phyloP scores from a whole-genome alignment of 2,888 invertebrate species.

The Leptarthrus brevirostris region DNA sequence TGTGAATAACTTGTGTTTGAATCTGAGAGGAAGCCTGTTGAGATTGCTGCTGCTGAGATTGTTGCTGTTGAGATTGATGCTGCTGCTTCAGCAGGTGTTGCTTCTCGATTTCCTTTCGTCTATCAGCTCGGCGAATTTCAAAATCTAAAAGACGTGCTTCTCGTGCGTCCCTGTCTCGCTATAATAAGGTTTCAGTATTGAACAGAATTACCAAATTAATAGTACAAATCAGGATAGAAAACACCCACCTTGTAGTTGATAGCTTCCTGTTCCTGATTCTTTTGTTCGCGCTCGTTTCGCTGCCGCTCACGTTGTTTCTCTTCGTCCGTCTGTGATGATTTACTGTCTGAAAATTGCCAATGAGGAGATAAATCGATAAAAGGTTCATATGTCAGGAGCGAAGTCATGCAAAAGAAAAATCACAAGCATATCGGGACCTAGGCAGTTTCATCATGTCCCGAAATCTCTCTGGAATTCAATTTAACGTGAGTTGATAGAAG shows the following conservation, averaged over 20 bases:
- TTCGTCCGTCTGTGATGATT: constrained; percentile 68
- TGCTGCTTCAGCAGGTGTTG: constrained; percentile 58
- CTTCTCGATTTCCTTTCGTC: constrained; percentile 63
- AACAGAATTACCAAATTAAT: neutral
- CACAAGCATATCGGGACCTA: neutral
- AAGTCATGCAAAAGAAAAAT: neutral
- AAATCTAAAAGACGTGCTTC: constrained; percentile 67
- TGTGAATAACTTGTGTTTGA: constrained; percentile 51
- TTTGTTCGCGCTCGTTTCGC: constrained; percentile 66
- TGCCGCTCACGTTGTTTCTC: constrained; percentile 67
- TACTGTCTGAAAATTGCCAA: constrained; percentile 61
- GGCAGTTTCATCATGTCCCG: constrained; percentile 5
- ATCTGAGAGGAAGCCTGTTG: constrained; percentile 15
- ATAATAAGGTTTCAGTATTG: constrained; percentile 6
- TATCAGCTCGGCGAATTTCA: constrained; percentile 66
- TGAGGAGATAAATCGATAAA: constrained; percentile 23
- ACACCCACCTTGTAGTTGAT: constrained; percentile 65
- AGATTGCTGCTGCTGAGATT: constrained; percentile 55
- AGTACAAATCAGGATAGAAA: constrained; percentile 17
- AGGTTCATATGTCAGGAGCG: neutral
- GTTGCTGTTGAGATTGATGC: constrained; percentile 57
- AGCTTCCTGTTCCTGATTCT: constrained; percentile 67
- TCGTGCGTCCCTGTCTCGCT: constrained; percentile 66
- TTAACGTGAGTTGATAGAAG: no score
- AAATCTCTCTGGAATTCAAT: constrained; percentile 22